Percentiles rank a stretch among this genome's conserved stretches.
phyloP scores from a whole-genome alignment of 1,140 invertebrate genomes.

The Caenorhabditis inopinata region DNA sequence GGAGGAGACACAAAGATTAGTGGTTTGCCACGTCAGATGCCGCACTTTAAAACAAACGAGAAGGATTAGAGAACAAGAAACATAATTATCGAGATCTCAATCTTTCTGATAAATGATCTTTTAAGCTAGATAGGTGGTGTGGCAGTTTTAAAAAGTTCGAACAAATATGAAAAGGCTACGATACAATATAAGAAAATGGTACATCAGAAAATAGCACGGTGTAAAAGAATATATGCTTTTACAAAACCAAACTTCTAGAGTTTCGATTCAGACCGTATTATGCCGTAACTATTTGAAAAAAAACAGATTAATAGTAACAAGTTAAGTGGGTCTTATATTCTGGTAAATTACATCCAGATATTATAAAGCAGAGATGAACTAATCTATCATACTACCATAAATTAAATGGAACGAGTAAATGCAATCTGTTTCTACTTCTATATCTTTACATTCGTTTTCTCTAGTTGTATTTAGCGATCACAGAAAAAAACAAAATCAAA shows the following conservation, averaged over 20 bases:
- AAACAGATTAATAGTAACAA: no score
- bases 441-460: not conserved
- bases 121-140: no score
- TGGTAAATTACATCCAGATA: not conserved
- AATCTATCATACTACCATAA: not conserved
- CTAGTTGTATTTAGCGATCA: not conserved
- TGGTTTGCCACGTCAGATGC: not conserved
- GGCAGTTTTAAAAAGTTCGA: no score
- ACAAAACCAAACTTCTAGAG: no score
- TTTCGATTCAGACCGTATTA: no score
- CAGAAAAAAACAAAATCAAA: not conserved
- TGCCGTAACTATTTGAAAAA: no score
- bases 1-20: not conserved
- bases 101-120: not conserved
- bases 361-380: not conserved
- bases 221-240: no score
- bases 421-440: not conserved
- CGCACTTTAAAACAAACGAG: not conserved
- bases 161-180: no score
- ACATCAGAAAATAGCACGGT: no score
- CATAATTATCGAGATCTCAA: no score
- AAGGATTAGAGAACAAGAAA: constrained; percentile 12
- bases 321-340: no score
- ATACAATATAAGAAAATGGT: no score
- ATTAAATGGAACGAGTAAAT: not conserved